Percentiles rank a stretch among this genome's conserved stretches.
Conservation (phyloP, 2,797 vertebrate species). For the Pelochelys cantorii region DNA sequence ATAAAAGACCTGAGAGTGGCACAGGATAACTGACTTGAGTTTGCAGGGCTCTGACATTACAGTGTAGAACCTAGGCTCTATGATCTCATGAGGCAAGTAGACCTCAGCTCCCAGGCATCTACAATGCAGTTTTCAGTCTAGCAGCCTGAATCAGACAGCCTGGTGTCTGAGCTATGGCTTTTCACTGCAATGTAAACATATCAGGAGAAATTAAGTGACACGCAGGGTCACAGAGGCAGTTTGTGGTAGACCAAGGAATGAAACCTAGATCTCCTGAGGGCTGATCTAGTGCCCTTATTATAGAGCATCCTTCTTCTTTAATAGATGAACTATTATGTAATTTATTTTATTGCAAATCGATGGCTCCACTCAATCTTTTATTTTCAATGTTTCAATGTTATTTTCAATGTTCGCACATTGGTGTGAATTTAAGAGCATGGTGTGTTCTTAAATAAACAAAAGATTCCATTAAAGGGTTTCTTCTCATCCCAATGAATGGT, state of each 20-base stretch:
- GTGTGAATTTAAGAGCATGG: not conserved
- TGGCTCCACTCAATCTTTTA: not conserved
- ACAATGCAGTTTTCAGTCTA: not conserved
- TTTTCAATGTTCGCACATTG: not conserved
- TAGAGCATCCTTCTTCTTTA: not conserved
- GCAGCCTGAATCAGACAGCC: not conserved
- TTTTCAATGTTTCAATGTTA: not conserved
- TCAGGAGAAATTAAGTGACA: not conserved
- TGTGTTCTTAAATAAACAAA: not conserved
- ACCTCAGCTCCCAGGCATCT: not conserved
- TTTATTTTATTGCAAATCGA: not conserved
- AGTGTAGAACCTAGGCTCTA: not conserved
- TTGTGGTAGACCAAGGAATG: not conserved
- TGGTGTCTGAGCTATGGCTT: not conserved
- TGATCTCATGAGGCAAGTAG: not conserved
- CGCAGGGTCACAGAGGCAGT: not conserved
- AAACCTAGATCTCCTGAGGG: not conserved
- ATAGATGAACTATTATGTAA: not conserved
- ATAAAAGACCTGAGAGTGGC: not conserved
- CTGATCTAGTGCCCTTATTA: not conserved
- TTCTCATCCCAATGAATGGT: not conserved
- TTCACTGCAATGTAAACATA: not conserved
- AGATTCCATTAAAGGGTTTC: not conserved
- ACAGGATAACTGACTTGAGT: not conserved
- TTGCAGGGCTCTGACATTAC: not conserved